Evolutionary conservation across 1,140 invertebrate species (phyloP).

Genomic region (Hycleus cichorii): DNA sequence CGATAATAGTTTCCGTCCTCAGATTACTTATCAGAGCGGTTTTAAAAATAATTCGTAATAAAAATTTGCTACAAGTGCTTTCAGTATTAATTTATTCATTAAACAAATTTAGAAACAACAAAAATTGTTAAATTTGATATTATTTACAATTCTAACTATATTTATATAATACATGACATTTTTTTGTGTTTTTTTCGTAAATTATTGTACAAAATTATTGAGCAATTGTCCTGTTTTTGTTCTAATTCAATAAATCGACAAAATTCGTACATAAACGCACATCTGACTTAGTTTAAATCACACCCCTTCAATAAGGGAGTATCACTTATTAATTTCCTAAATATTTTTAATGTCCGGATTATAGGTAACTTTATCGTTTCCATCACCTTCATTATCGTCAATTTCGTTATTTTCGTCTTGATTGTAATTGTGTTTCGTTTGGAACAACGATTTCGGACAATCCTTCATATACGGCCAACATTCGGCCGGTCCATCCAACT

Average conservation of each 20-base stretch:
- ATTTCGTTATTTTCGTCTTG: slow-evolving; percentile 9
- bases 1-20: too few species aligned
- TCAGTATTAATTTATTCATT: slow-evolving; percentile 1
- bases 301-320: slow-evolving; percentile 21
- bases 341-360: slow-evolving; percentile 20
- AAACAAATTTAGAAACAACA: too few species aligned
- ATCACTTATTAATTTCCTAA: slow-evolving; percentile 15
- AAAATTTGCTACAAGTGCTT: neutral
- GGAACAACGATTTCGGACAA: slow-evolving; percentile 75
- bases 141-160: too few species aligned
- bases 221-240: too few species aligned
- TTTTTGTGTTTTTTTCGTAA: too few species aligned
- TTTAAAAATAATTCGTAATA: neutral
- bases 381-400: neutral
- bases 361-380: slow-evolving; percentile 25
- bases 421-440: slow-evolving; percentile 49
- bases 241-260: too few species aligned
- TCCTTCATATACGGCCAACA: slow-evolving; percentile 77
- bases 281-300: slow-evolving; percentile 24
- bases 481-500: slow-evolving; percentile 55
- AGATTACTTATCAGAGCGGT: too few species aligned
- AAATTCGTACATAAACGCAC: too few species aligned
- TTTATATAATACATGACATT: too few species aligned
- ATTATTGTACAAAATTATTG: too few species aligned
- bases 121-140: too few species aligned